Evolutionary conservation across 2,113 vertebrate genomes (phyloP).

Genomic region (Brachyistius frenatus): DNA sequence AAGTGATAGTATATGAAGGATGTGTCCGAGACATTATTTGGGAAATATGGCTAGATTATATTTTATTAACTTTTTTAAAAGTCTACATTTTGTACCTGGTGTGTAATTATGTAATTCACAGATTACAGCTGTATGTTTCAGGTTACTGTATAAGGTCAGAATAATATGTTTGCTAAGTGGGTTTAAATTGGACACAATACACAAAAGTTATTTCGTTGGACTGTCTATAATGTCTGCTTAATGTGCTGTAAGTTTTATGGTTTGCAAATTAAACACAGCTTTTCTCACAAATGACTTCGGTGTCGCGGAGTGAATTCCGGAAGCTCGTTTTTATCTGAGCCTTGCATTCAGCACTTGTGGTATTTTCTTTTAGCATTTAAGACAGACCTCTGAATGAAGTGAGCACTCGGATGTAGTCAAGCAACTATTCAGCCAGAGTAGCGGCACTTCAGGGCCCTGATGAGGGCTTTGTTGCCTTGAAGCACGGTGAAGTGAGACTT

Average conservation of each 20-base stretch:
- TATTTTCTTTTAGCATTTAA: too few species aligned
- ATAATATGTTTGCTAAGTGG: conserved; percentile 28
- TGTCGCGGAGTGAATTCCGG: too few species aligned
- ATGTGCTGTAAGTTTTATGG: conserved; percentile 63
- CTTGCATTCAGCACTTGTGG: too few species aligned
- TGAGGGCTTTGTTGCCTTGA: too few species aligned
- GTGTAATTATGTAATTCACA: conserved; percentile 75
- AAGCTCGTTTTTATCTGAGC: too few species aligned
- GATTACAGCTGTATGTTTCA: conserved; percentile 61
- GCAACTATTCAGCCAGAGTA: too few species aligned
- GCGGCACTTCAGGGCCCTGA: too few species aligned
- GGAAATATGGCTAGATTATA: conserved; percentile 70
- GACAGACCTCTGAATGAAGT: too few species aligned
- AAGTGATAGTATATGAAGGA: conserved; percentile 51
- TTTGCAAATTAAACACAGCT: conserved; percentile 75
- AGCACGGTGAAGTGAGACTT: too few species aligned
- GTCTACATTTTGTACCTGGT: conserved; percentile 80
- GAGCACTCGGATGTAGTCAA: too few species aligned
- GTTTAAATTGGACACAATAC: conserved; percentile 44
- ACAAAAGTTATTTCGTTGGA: conserved; percentile 30
- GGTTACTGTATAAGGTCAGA: conserved; percentile 35
- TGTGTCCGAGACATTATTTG: conserved; percentile 57
- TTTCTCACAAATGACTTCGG: conserved; percentile 66
- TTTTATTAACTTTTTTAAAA: conserved; percentile 82
- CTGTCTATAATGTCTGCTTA: conserved; percentile 58